These are phyloP conservation scores for Onthophagus taurus DNA, from an alignment of 1,140 invertebrate genomes.

Conservation along the genomic window DNA sequence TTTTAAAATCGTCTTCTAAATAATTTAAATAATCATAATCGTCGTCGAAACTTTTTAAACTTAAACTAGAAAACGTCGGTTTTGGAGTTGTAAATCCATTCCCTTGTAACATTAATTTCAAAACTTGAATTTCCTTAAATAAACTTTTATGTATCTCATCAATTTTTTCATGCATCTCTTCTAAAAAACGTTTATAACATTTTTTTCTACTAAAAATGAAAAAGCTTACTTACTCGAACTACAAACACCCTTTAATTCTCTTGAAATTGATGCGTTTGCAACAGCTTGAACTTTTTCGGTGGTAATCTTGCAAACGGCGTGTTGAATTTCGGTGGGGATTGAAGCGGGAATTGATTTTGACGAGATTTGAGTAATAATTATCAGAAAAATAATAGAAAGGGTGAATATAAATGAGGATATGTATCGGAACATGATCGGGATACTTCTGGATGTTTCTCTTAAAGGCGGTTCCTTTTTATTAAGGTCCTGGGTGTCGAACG, in stretches of 20 bases:
- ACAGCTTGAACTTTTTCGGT: slow-evolving; percentile 44
- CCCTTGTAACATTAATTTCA: slow-evolving; percentile 5
- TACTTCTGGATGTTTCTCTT: too few relatives aligned
- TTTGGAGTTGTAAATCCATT: slow-evolving; percentile 3
- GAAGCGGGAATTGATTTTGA: too few relatives aligned
- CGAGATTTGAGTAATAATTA: too few relatives aligned
- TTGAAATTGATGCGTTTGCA: slow-evolving; percentile 45
- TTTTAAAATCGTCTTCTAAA: background rate
- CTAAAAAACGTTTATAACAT: slow-evolving; percentile 6
- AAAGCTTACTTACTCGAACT: slow-evolving; percentile 43
- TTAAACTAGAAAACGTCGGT: background rate
- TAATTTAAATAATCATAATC: slow-evolving; percentile 6
- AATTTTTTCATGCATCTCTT: background rate
- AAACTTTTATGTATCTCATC: slow-evolving; percentile 1
- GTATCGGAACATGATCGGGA: too few relatives aligned
- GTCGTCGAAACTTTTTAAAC: background rate
- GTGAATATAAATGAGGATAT: too few relatives aligned
- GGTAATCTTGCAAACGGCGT: slow-evolving; percentile 43
- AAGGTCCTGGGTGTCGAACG: too few relatives aligned
- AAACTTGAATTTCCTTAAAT: background rate
- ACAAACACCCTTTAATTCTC: slow-evolving; percentile 44
- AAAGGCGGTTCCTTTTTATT: too few relatives aligned
- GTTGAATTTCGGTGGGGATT: slow-evolving; percentile 38
- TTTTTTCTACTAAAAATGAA: too few relatives aligned
- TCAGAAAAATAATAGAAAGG: too few relatives aligned